Base-by-base conservation (phyloP, 2,113 vertebrate species). In the Dasypus novemcinctus region DNA sequence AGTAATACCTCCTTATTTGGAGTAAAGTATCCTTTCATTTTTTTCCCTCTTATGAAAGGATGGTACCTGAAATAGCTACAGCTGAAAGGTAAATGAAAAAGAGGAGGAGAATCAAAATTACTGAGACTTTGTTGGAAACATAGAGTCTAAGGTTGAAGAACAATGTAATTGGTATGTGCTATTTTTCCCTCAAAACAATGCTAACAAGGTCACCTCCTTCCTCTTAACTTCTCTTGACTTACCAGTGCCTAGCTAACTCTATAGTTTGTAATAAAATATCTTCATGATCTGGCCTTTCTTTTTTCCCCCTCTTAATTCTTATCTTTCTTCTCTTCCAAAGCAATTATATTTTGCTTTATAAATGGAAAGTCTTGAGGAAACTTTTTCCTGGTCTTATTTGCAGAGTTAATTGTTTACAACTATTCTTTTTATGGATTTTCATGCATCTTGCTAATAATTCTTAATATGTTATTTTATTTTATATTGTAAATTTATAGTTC, bases 61-160 rank as follows among this genome's bases (percentile, higher is more conserved):
- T 57, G 52, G 2, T 64, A 57, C 17, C n/a, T 69, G 9, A 49
- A 61, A n/a, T 21, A n/a, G 25, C 54, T 78, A 36, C 13, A 64
- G 7, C 15, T 89, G 43, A 92, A 92, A 89, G 17, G 41, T 72
- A 87, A 79, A 31, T 75, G 17, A 81, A 81, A 76, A 91, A 63
- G 41, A 27, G 6, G 31, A 75, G 21, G n/a, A 79, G 41, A 87
- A 69, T 41, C 2, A 68, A 79, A 88, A n/a, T 33, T 41, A n/a
- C n/a, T 86, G 15, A 80, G 27, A 72, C 27, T 15, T 90, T 27
- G 17, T 74, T 57, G 17, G 18, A 81, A 84, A 11, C 11, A 54
- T 13, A 46, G 41, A 71, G 9, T 57, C 9, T 13, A 57, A 15
- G 2, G 14, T 33, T 54, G 57, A 89, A 66, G 46, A 81, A 17